Base-by-base conservation (phyloP, 2,113 vertebrate species). In the Myotis davidii region DNA sequence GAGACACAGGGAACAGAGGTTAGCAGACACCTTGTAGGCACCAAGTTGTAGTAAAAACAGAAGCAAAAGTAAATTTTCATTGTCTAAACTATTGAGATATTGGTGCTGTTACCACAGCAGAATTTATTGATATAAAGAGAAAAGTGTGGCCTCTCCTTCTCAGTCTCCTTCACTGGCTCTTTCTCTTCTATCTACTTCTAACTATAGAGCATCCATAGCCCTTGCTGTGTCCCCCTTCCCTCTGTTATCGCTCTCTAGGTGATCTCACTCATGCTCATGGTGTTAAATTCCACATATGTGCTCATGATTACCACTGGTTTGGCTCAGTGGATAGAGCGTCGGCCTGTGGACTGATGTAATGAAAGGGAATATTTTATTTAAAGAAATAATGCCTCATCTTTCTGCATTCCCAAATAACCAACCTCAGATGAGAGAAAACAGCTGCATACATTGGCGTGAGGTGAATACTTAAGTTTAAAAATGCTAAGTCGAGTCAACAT, bases 351-450 rank as follows among this genome's bases (percentile, higher is more conserved):
- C 59, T 61, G 59, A 61, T 13, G 39, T 70, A 87, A 94, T 59
- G n/a, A 96, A 90, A 74, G 39, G 42, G 94, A 96, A 96, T 94
- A 96, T 94, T 97, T 97, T 90, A 97, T 94, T 94, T 96, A 95
- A 90, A 94, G 81, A 83, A 95, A 94, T 85, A 94, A 96, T 77
- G 50, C 37, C 21, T 34, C 42, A 48, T 88, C 65, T 45, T 91
- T 88, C 77, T 94, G 64, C 72, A 85, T 85, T 95, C 96, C 90
- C 88, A 92, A 97, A 92, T 82, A 94, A 97, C 88, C 61, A 70
- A 48, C 32, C 77, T 93, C 94, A 94, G 88, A 69, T 83, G 90
- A 94, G 82, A 88, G 61, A 88, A 91, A 61, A 85, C 59, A 74
- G 76, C n/a, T 87, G 93, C 64, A 56, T 34, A 67, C 77, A 65